These are phyloP conservation scores for Phallusia fumigata DNA, from an alignment of 23 tunicate genomes.

Conservation along the genomic window DNA sequence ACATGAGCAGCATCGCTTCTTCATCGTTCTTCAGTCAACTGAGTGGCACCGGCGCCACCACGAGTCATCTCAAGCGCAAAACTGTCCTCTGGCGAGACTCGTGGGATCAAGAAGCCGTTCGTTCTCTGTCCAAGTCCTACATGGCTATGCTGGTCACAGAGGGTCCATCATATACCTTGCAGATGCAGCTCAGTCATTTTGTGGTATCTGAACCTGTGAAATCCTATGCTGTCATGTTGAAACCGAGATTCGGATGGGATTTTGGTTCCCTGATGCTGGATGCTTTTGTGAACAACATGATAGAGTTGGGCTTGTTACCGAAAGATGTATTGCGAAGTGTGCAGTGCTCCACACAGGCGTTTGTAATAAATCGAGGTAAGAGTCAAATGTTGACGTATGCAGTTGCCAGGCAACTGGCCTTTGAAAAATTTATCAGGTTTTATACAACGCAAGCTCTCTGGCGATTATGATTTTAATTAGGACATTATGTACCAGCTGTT, in stretches of 20 bases:
- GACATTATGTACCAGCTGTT: too few species aligned
- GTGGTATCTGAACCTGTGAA: neutral
- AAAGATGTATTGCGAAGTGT: conserved; percentile 38
- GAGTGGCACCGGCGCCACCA: conserved; percentile 14
- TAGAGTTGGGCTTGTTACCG: conserved; percentile 36
- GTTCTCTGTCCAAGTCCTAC: conserved; percentile 52
- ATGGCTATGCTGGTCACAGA: conserved; percentile 50
- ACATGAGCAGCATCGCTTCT: conserved; percentile 56
- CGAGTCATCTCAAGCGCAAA: conserved; percentile 26
- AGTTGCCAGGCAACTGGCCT: too few species aligned
- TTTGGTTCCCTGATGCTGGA: conserved; percentile 19
- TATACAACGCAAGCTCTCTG: too few species aligned
- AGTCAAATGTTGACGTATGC: too few species aligned
- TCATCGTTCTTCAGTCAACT: conserved; percentile 45
- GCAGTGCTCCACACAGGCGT: conserved; percentile 36
- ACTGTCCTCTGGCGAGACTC: conserved; percentile 90
- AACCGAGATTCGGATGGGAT: conserved; percentile 13
- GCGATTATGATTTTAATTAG: too few species aligned
- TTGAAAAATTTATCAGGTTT: too few species aligned
- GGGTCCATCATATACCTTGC: conserved; percentile 20
- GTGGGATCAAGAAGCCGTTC: conserved; percentile 79
- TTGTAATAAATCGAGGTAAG: conserved; percentile 50
- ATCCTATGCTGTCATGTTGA: neutral
- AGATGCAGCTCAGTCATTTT: neutral
- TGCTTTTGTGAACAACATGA: conserved; percentile 53